Conservation (phyloP, 2,888 invertebrate species). For the Megalurothrips usitatus region DNA sequence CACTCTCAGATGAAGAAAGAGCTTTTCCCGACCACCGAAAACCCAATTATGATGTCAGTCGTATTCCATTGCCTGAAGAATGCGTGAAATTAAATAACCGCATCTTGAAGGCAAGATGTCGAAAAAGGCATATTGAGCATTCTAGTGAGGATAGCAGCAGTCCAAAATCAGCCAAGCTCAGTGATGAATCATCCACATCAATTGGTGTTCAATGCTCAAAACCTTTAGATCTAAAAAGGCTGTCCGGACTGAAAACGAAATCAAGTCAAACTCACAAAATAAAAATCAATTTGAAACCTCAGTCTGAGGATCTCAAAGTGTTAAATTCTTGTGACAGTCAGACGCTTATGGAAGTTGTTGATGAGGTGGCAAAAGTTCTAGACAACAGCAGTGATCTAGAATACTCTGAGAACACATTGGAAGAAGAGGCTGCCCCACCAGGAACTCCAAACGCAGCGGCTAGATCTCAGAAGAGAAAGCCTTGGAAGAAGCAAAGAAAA, state of each 20-base stretch:
- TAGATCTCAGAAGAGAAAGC: too few species aligned
- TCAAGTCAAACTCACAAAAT: not conserved
- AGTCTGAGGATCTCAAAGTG: not conserved
- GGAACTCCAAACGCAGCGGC: too few species aligned
- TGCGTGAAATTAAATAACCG: not conserved
- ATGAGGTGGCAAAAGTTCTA: not conserved
- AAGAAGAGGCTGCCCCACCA: too few species aligned
- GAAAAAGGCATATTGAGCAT: not conserved
- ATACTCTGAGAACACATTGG: not conserved
- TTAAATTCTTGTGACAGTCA: not conserved
- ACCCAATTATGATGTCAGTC: not conserved
- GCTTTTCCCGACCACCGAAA: not conserved
- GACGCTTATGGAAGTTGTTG: constrained; percentile 10
- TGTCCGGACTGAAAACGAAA: not conserved
- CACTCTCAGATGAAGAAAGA: constrained; percentile 7
- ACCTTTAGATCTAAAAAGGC: not conserved
- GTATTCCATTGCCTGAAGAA: not conserved
- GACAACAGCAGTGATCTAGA: not conserved
- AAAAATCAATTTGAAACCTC: not conserved
- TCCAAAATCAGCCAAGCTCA: not conserved
- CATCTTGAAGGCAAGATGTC: not conserved
- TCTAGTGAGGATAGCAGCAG: not conserved
- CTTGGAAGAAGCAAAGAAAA: too few species aligned
- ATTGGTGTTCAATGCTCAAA: not conserved
- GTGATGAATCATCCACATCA: not conserved